phyloP scores from a whole-genome alignment of 2,113 vertebrate genomes.

The Sinocyclocheilus anshuiensis region DNA sequence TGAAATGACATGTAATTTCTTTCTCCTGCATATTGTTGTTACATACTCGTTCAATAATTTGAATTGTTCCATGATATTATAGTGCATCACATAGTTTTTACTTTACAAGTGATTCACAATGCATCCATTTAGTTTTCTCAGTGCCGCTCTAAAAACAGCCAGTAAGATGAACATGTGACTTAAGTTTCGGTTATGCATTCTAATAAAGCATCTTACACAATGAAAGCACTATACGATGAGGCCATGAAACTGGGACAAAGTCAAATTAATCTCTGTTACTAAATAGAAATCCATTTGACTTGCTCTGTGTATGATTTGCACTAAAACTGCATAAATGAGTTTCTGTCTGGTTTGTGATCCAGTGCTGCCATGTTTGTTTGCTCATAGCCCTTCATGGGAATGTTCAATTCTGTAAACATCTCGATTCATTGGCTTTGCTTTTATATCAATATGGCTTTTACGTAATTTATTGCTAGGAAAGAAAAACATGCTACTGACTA shows the following conservation, averaged over 20 bases:
- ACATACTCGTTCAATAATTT: not conserved
- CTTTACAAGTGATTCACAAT: too few species aligned
- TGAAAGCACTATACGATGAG: not conserved
- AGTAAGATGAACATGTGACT: not conserved
- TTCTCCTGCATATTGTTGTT: not conserved
- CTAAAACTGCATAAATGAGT: slow-evolving; percentile 42
- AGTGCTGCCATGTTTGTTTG: slow-evolving; percentile 51
- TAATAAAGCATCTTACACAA: not conserved
- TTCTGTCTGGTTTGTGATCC: slow-evolving; percentile 62
- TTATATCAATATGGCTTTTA: slow-evolving; percentile 71
- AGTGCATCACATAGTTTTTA: not conserved
- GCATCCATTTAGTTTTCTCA: not conserved
- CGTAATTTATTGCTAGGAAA: slow-evolving; percentile 88
- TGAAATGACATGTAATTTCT: not conserved
- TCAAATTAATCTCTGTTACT: slow-evolving; percentile 35
- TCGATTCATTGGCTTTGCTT: slow-evolving; percentile 64
- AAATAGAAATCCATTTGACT: slow-evolving; percentile 75
- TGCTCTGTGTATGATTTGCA: slow-evolving; percentile 68
- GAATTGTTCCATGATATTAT: not conserved
- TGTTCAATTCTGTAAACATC: slow-evolving; percentile 71
- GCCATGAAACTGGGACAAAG: not conserved
- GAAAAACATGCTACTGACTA: slow-evolving; percentile 88
- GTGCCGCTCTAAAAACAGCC: not conserved
- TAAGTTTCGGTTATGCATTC: not conserved
- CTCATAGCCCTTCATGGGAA: slow-evolving; percentile 63